Percentiles rank a stretch among this genome's conserved stretches.
Evolutionary conservation across 1,140 invertebrate species (phyloP).

Genomic region (Tigriopus japonicus): DNA sequence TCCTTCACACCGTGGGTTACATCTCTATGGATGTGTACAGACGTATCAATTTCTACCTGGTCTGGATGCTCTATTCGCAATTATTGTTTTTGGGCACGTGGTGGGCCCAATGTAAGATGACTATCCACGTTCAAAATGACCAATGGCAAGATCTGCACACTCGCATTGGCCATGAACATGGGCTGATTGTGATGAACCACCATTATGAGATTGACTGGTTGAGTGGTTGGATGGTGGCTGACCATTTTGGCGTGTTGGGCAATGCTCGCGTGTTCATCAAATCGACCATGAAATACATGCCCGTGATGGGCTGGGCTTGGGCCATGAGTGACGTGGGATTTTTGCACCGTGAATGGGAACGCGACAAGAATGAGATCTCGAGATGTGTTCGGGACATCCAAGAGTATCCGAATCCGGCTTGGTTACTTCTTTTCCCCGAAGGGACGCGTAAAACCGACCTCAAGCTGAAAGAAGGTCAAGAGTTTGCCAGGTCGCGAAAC

Average conservation of each 20-base stretch:
- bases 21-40: slow-evolving; percentile 56
- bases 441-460: slow-evolving; percentile 74
- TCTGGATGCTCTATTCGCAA: slow-evolving; percentile 57
- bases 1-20: slow-evolving; percentile 51
- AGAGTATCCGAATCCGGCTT: slow-evolving; percentile 69
- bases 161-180: slow-evolving; percentile 69
- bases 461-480: slow-evolving; percentile 68
- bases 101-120: slow-evolving; percentile 59
- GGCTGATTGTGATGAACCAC: slow-evolving; percentile 80
- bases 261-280: slow-evolving; percentile 90
- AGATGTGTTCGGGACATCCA: slow-evolving; percentile 55
- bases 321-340: slow-evolving; percentile 82
- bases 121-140: slow-evolving; percentile 50
- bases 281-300: slow-evolving; percentile 70
- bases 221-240: slow-evolving; percentile 65
- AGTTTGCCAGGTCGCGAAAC: slow-evolving; percentile 67
- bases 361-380: slow-evolving; percentile 53
- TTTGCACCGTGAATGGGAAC: slow-evolving; percentile 71
- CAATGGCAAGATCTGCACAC: slow-evolving; percentile 44
- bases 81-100: slow-evolving; percentile 77
- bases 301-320: slow-evolving; percentile 88
- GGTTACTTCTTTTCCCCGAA: slow-evolving; percentile 81
- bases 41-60: slow-evolving; percentile 75
- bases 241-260: slow-evolving; percentile 41
- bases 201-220: slow-evolving; percentile 89